Base-by-base conservation (phyloP, 1,140 invertebrate species). In the Drosophila prosaltans region DNA sequence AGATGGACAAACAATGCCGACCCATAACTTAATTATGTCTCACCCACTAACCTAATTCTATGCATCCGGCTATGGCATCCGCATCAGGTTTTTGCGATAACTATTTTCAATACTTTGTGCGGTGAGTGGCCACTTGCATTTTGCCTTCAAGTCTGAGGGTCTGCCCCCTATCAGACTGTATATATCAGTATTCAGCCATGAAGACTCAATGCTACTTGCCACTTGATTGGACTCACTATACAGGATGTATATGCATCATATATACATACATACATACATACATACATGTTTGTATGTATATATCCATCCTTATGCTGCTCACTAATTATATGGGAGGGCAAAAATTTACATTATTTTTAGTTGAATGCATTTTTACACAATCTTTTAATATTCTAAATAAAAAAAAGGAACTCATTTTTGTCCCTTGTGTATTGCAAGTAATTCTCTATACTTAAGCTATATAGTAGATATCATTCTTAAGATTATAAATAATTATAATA, bases 1-100 rank as follows among this genome's bases (percentile, higher is more conserved):
- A 60, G 58, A 60, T 43, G 36, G 16, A 65, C 58, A 65, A 68
- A 78, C 69, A 78, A 69, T 72, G 78, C 84, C 73, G 78, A 79
- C 80, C 74, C 74, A 88, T 89, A 83, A 89, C 77, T 84, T 88
- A 88, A 88, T 88, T 84, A 83, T 83, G 85, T 84, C 80, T 88
- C 78, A 89, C 84, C 84, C 84, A 88, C 80, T 88, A 88, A 88
- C 84, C 84, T 65, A 88, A 88, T 88, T 88, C 68, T 40, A 68
- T 86, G 74, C 74, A 73, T 74, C 72, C 62, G 64, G 72, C 65
- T 48, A 32, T 24, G 59, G 51, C n/a, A 24, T 45, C 41, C 54
- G 30, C 69, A 68, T 74, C 74, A 76, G 66, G 73, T 76, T 65
- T 55, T 39, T 75, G 72, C 74, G 74, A 73, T 78, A 64, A 74